These are phyloP conservation scores for Drosophila carrolli DNA, from an alignment of 1,140 invertebrate species.

Conservation along the genomic window DNA sequence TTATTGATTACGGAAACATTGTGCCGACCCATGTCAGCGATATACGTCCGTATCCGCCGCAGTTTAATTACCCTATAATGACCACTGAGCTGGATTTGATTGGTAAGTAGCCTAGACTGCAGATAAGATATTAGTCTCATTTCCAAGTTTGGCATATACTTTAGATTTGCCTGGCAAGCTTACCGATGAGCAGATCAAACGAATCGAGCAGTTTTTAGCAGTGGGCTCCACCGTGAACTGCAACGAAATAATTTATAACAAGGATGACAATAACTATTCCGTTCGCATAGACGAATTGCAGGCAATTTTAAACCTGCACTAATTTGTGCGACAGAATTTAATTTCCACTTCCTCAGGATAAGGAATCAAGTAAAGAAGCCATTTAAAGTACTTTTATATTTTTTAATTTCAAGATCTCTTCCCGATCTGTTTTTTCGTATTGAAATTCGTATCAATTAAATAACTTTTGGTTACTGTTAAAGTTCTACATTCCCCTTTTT, in stretches of 20 bases:
- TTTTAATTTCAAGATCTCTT: too few species aligned
- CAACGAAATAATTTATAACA: constrained; percentile 38
- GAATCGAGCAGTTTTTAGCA: constrained; percentile 39
- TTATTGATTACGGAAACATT: constrained; percentile 79
- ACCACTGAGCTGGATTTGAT: constrained; percentile 63
- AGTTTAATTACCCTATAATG: constrained; percentile 66
- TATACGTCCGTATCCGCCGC: constrained; percentile 68
- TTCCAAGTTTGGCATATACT: not conserved
- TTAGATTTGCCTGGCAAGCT: constrained; percentile 26
- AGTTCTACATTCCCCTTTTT: not conserved
- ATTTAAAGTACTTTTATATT: too few species aligned
- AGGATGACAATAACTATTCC: constrained; percentile 35
- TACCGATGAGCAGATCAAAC: constrained; percentile 23
- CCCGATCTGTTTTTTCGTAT: too few species aligned
- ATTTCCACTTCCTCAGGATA: too few species aligned
- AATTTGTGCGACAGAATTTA: not conserved
- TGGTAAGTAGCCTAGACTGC: constrained; percentile 16
- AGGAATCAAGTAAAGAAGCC: too few species aligned
- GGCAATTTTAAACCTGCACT: not conserved
- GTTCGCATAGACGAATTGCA: constrained; percentile 30
- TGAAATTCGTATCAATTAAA: not conserved
- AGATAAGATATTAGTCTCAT: not conserved
- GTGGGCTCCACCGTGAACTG: constrained; percentile 49
- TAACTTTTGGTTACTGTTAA: not conserved
- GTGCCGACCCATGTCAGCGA: constrained; percentile 45